Percentiles rank a stretch among this genome's conserved stretches.
phyloP scores from a whole-genome alignment of 2,113 vertebrate genomes.

The Scartelaos histophorus region DNA sequence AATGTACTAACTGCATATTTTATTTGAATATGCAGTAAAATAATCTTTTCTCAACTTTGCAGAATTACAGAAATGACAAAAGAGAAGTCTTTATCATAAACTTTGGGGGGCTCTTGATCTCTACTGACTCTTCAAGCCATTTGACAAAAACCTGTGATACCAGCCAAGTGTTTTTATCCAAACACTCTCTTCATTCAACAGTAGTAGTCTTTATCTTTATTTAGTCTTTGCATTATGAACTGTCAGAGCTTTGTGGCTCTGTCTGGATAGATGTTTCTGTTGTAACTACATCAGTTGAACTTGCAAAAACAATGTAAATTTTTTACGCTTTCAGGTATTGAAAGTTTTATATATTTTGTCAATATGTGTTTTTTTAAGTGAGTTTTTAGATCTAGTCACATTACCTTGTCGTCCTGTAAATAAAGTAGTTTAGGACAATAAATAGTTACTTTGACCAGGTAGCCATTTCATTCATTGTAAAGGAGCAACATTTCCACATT shows the following conservation, averaged over 20 bases:
- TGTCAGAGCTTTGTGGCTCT: constrained; percentile 21
- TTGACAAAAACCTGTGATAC: constrained; percentile 37
- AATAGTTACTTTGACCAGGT: constrained; percentile 26
- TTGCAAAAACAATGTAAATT: constrained; percentile 59
- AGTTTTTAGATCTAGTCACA: constrained; percentile 41
- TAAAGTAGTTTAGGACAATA: constrained; percentile 37
- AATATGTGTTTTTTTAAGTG: constrained; percentile 74
- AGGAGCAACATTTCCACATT: neutral
- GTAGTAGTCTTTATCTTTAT: constrained; percentile 14
- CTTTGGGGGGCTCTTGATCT: constrained; percentile 20
- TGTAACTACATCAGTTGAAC: constrained; percentile 35
- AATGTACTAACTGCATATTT: neutral
- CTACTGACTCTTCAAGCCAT: constrained; percentile 24
- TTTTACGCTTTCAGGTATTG: constrained; percentile 75
- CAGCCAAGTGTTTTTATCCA: constrained; percentile 42
- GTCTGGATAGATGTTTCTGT: constrained; percentile 33
- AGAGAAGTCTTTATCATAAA: constrained; percentile 35
- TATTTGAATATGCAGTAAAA: neutral
- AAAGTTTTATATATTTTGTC: constrained; percentile 77
- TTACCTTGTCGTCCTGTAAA: constrained; percentile 13
- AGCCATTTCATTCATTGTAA: neutral
- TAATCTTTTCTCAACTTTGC: neutral
- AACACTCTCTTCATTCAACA: constrained; percentile 8
- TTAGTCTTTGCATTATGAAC: constrained; percentile 19
- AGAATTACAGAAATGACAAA: constrained; percentile 35